Base-by-base conservation (phyloP, 1,140 invertebrate species). In the Ceratoteleas bidentatus region DNA sequence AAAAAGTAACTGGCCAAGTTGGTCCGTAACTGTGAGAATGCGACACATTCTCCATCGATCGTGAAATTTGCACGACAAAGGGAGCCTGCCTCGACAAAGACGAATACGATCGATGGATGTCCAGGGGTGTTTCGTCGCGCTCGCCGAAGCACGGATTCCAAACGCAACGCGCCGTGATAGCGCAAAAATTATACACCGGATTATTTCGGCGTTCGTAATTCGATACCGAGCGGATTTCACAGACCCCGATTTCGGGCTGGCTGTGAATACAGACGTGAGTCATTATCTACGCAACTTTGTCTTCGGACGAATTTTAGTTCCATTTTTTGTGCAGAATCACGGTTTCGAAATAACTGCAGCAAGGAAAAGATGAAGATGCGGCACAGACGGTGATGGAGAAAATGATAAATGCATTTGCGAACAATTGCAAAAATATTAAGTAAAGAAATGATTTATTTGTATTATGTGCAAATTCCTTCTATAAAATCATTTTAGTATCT, bases 31-130 rank as follows among this genome's bases (percentile, higher is more conserved):
- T 73, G 53, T 57, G 70, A 69, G 50, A 78, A 74, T 74, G 45
- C 57, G 69, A 80, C 69, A 68, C 50, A 80, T 80, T 80, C 64
- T 80, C 64, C 77, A 74, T 80, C 58, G 77, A 74, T 81, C 78
- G 78, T 65, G 70, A 70, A 81, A 81, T 81, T 81, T 81, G 65
- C 70, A 81, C 77, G 70, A 80, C 77, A 74, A 80, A 80, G 77
- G 70, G 70, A 80, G 70, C 61, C 62, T 62, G 62, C 64, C 62
- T 64, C 33, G 69, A 80, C 76, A 80, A 80, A 79, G 68, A 79
- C 68, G 76, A 79, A 68, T 66, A 53, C 76, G 76, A 79, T 79
- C 76, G 76, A 79, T 79, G 61, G 62, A 73, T 73, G 76, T 79
- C 69, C 77, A 74, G 69, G 69, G 69, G 62, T 56, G 68, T 73